These are phyloP conservation scores for Malacoctenus gilli DNA, from an alignment of 2,797 vertebrate genomes.

Conservation along the genomic window DNA sequence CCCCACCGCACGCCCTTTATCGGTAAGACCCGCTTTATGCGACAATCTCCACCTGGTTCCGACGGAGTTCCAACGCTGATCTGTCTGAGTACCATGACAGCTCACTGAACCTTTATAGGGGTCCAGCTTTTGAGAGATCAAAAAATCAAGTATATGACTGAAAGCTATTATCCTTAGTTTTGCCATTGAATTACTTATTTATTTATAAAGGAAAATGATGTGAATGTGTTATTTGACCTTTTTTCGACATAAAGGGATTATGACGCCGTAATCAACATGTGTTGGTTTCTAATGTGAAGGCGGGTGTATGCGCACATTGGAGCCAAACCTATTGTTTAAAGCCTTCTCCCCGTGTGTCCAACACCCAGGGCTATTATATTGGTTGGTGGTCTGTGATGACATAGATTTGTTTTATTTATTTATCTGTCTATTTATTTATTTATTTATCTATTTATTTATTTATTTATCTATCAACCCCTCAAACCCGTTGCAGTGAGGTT, in stretches of 20 bases:
- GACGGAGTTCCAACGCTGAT: not conserved
- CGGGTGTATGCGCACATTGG: slow-evolving; percentile 41
- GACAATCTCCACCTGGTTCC: slow-evolving; percentile 9
- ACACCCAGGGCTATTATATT: slow-evolving; percentile 29
- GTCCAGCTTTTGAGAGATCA: not conserved
- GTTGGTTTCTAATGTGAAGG: slow-evolving; percentile 46
- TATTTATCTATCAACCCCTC: no score
- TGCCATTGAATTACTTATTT: slow-evolving; percentile 4
- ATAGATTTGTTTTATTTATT: slow-evolving; percentile 1
- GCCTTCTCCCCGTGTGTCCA: slow-evolving; percentile 37
- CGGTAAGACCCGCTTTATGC: slow-evolving; percentile 64
- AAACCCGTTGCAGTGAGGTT: slow-evolving; percentile 42
- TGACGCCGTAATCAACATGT: slow-evolving; percentile 63
- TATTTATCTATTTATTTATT: no score
- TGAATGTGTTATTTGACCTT: slow-evolving; percentile 16
- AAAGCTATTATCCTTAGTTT: slow-evolving; percentile 12
- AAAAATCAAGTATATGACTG: slow-evolving; percentile 1
- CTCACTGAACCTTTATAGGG: not conserved
- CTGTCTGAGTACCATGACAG: not conserved
- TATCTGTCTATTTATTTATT: no score
- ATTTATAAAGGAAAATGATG: no score
- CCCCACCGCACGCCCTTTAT: slow-evolving; percentile 37
- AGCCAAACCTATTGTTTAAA: slow-evolving; percentile 47
- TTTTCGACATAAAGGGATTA: slow-evolving; percentile 4
- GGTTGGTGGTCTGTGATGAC: slow-evolving; percentile 10